Conservation (phyloP, 2,888 invertebrate genomes). For the Siphlonurus alternatus region DNA sequence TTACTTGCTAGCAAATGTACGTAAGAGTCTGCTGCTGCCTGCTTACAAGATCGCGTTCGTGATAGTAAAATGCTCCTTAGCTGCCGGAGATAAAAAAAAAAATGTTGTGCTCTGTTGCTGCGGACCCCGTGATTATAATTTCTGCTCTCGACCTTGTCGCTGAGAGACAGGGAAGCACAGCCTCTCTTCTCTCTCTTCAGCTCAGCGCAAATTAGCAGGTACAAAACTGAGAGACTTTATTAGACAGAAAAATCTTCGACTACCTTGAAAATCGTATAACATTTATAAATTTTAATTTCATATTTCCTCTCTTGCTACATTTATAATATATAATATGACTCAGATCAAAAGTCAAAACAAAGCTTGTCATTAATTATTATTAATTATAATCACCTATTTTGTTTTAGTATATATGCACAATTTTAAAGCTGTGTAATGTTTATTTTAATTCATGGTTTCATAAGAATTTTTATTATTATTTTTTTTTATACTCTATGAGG, state of each 20-base stretch:
- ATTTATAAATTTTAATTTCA: too few species aligned
- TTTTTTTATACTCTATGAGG: too few species aligned
- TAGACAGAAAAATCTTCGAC: not conserved
- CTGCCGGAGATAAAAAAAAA: not conserved
- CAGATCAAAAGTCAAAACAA: not conserved
- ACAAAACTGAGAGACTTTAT: not conserved
- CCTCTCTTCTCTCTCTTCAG: not conserved
- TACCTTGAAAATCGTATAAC: not conserved
- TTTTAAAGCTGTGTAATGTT: too few species aligned
- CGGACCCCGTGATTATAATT: not conserved
- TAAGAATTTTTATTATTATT: too few species aligned
- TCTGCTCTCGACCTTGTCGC: not conserved
- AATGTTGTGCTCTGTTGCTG: not conserved
- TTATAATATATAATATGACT: not conserved
- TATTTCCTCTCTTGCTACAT: not conserved
- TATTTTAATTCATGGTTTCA: too few species aligned
- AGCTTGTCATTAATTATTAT: not conserved
- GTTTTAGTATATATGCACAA: too few species aligned
- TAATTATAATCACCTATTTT: too few species aligned
- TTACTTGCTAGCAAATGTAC: too few species aligned
- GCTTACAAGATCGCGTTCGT: not conserved
- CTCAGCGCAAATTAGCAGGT: not conserved
- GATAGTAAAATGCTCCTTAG: not conserved
- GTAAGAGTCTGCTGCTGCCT: not conserved
- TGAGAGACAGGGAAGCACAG: not conserved